Evolutionary conservation across 1,140 invertebrate species (phyloP).

Genomic region (Bombus confusus): DNA sequence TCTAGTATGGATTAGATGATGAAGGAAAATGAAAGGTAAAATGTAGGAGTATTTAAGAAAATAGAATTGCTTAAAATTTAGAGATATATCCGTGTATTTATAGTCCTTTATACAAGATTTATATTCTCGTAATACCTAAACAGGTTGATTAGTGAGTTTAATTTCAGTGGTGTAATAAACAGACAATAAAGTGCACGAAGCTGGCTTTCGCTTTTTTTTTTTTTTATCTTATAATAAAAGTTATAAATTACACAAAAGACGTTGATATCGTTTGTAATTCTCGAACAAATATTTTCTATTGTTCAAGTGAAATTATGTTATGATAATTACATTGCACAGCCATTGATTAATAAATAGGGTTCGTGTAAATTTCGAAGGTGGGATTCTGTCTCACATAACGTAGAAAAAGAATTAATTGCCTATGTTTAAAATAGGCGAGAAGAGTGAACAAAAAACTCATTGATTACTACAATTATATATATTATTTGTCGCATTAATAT

Average conservation of each 20-base stretch:
- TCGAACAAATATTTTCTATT: no score
- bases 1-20: background rate
- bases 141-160: background rate
- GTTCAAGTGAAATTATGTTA: slow-evolving; percentile 1
- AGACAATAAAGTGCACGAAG: slow-evolving; percentile 13
- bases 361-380: slow-evolving; percentile 8
- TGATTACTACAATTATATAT: slow-evolving; percentile 14
- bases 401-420: background rate
- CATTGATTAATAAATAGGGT: slow-evolving; percentile 43
- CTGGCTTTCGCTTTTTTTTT: background rate
- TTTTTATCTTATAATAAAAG: no score
- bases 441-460: slow-evolving; percentile 2
- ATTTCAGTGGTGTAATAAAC: slow-evolving; percentile 12
- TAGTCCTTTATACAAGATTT: slow-evolving; percentile 39
- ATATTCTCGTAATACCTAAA: slow-evolving; percentile 16
- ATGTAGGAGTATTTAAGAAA: background rate
- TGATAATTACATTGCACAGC: slow-evolving; percentile 29
- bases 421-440: background rate
- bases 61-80: slow-evolving; percentile 20
- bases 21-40: no score
- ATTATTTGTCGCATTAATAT: background rate
- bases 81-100: slow-evolving; percentile 30
- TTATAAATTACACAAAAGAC: slow-evolving; percentile 13
- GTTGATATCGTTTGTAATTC: background rate
- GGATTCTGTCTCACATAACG: background rate